These are phyloP conservation scores for Cheilosia urbana DNA, from an alignment of 2,888 invertebrate genomes.

Conservation along the genomic window DNA sequence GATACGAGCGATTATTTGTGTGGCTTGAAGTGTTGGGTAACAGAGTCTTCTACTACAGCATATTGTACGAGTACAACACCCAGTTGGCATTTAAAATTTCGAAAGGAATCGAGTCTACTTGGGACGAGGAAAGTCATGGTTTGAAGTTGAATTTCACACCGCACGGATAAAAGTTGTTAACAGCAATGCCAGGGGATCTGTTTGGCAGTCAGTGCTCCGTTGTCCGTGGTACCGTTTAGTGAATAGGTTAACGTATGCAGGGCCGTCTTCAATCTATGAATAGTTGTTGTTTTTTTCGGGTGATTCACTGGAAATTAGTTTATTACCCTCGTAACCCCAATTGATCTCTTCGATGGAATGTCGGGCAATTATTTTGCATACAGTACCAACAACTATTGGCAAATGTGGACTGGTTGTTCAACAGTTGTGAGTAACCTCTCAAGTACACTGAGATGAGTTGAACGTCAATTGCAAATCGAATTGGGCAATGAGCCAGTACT, in stretches of 20 bases:
- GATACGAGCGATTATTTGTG: not conserved
- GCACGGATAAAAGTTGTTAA: slow-evolving; percentile 6
- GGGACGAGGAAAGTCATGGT: too few relatives aligned
- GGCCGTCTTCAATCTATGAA: slow-evolving; percentile 2
- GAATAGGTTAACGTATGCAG: not conserved
- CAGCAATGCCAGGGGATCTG: not conserved
- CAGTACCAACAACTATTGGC: slow-evolving; percentile 1
- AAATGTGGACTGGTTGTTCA: not conserved
- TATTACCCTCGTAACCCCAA: not conserved
- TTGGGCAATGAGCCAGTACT: not conserved
- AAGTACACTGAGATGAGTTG: not conserved
- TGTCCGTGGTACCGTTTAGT: too few relatives aligned
- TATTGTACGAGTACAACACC: not conserved
- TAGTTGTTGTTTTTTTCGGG: not conserved
- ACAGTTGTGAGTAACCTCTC: not conserved
- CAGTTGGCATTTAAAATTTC: not conserved
- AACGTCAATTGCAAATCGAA: slow-evolving; percentile 5
- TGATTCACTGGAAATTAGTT: slow-evolving; percentile 9
- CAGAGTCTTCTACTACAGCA: not conserved
- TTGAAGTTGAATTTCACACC: not conserved
- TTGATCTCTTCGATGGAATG: slow-evolving; percentile 2
- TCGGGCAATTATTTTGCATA: not conserved
- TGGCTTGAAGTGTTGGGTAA: slow-evolving; percentile 9
- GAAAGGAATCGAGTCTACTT: too few relatives aligned
- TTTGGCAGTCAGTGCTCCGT: not conserved